Evolutionary conservation across 2,113 vertebrate genomes (phyloP).

Genomic region (Rhea pennata): DNA sequence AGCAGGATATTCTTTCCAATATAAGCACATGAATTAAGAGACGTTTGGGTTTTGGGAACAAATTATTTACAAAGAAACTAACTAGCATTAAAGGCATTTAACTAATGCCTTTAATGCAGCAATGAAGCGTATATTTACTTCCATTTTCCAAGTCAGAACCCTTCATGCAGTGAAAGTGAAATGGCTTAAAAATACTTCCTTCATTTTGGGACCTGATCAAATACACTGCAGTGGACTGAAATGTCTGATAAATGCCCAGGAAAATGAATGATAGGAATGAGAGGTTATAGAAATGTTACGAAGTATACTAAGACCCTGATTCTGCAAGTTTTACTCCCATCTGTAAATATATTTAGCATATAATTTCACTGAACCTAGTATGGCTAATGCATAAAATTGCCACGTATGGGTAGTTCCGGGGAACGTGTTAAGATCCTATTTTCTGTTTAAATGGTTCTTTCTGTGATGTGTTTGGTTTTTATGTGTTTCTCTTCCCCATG

Average conservation of each 20-base stretch:
- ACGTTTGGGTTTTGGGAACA: not conserved
- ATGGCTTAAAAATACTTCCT: not conserved
- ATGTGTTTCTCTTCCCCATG: not conserved
- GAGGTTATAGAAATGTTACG: not conserved
- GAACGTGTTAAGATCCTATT: not conserved
- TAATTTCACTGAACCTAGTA: not conserved
- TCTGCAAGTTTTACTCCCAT: not conserved
- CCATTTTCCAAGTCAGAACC: not conserved
- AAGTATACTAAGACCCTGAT: not conserved
- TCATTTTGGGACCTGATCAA: not conserved
- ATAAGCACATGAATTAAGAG: not conserved
- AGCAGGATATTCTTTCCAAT: constrained; percentile 5
- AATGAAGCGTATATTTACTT: not conserved
- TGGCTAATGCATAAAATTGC: not conserved
- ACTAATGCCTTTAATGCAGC: not conserved
- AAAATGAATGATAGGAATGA: not conserved
- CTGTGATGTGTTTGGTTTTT: not conserved
- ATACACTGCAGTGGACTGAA: not conserved
- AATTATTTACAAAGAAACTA: not conserved
- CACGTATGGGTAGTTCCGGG: not conserved
- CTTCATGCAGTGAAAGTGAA: not conserved
- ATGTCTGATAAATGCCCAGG: not conserved
- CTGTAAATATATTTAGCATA: not conserved
- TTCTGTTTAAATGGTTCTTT: not conserved
- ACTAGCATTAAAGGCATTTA: too few species aligned